Percentiles rank a stretch among this genome's conserved stretches.
Evolutionary conservation across 2,888 invertebrate genomes (phyloP).

Genomic region (Agrochola macilenta): DNA sequence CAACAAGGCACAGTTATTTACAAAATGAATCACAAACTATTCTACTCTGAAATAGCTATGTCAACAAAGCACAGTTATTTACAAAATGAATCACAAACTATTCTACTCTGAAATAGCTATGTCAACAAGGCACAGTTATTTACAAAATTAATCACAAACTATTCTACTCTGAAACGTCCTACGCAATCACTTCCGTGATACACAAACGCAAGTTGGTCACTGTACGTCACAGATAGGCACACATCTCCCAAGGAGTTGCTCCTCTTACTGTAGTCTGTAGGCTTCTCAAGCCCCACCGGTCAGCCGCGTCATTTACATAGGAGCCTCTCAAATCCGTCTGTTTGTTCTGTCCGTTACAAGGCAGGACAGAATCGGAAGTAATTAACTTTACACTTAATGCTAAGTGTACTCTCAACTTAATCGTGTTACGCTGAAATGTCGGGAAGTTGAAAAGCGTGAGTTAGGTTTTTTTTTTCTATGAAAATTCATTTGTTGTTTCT

Average conservation of each 20-base stretch:
- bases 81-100: conserved; percentile 17
- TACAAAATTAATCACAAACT: conserved; percentile 18
- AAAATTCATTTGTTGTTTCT: neutral
- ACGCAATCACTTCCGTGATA: conserved; percentile 15
- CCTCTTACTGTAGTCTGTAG: conserved; percentile 45
- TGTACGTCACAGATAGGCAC: conserved; percentile 31
- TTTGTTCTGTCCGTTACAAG: conserved; percentile 70
- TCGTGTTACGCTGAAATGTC: conserved; percentile 54
- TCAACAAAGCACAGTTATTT: neutral
- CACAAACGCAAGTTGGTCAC: conserved; percentile 29
- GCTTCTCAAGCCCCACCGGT: conserved; percentile 46
- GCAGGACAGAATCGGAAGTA: conserved; percentile 71
- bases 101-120: neutral
- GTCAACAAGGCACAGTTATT: neutral
- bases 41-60: too few relatives aligned
- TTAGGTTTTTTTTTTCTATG: neutral
- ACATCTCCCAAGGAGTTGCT: conserved; percentile 55
- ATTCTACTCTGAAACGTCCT: neutral
- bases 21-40: too few relatives aligned
- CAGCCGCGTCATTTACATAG: conserved; percentile 73
- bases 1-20: too few relatives aligned
- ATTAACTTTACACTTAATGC: conserved; percentile 80
- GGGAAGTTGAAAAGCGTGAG: conserved; percentile 14
- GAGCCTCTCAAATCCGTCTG: conserved; percentile 65
- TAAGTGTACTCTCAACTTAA: conserved; percentile 70